Evolutionary conservation across 2,888 invertebrate species (phyloP), one percentile per base, ranked within the genome.

Genomic region (Phalera bucephala): DNA sequence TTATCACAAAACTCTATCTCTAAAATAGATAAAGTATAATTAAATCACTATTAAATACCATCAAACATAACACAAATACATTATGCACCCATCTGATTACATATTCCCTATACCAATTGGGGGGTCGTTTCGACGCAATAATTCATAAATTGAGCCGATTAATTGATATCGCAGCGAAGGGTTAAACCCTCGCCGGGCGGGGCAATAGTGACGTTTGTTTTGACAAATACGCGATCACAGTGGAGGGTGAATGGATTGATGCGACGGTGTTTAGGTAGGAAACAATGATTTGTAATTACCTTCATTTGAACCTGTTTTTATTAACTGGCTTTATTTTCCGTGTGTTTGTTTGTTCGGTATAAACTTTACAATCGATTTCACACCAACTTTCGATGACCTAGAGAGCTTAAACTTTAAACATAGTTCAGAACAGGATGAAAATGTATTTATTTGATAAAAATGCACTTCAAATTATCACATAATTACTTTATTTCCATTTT

Each of bases 141-240:
- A 85, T 82, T 86, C 84, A 87, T 82, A 86, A 86, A 86, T 85
- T 83, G 85, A 76, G 71, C 80, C 82, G 78, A 86, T 86, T 88
- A 86, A 87, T 87, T 86, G 87, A 83, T 80, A 75, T 59, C 46
- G 61, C 55, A 65, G 49, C 49, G 68, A 83, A 82, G 87, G 86
- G 85, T 84, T 81, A 69, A 73, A 51, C 70, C 75, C 77, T 66
- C 52, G 60, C 49, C 19, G 29, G 11, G 12, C 13, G 46, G 54
- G 56, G 35, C 34, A 39, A 40, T 35, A 54, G 40, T 52, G 59
- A 55, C 69, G 63, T 79, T 77, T 80, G 79, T 81, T 84, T 72
- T 83, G 80, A 83, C 84, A 75, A 77, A 80, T 69, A 70, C 60
- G 64, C 64, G 67, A 60, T 58, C 49, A 52, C 43, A 40, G 53